Evolutionary conservation across 2,113 vertebrate species (phyloP), one percentile per base, ranked within the genome.

Genomic region (human): DNA sequence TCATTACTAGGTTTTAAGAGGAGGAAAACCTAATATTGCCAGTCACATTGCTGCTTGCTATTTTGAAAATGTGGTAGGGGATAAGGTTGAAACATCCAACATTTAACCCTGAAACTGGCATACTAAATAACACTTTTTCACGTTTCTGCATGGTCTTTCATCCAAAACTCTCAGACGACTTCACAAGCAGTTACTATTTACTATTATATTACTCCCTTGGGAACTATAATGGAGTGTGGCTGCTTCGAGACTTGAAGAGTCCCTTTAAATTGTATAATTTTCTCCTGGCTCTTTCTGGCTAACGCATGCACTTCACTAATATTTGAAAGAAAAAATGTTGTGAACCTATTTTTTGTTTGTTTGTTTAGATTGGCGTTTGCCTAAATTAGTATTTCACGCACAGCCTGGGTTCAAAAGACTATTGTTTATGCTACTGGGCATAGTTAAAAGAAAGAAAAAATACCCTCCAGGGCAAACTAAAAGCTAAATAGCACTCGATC

Each of bases 361-460:
- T 72, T 93, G 66, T 95, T 93, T 78, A 78, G 20, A 72, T 50
- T 96, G 32, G 23, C 48, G 72, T 96, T 96, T 88, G 85, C n/a
- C 50, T 59, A 81, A 93, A 76, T 76, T 35, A 91, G 43, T 75
- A 93, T 96, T 94, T 85, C 35, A 72, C 68, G 55, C 18, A 87
- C 1, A 50, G 48, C 18, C 40, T 96, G 10, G 9, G 20, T 92
- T 87, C 52, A 8, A 45, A 94, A 55, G 66, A 78, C 23, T 38
- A 3, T 12, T 86, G 57, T 86, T 94, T 96, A 64, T 23, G 38
- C 68, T 93, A 38, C 43, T 85, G 17, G 79, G 68, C 18, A 76
- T 20, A 89, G 40, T 48, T 80, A 76, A 78, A 90, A 80, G 73
- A 12, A 86, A 94, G 59, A 48, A 66, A 14, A 87, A 52, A 38